Percentiles rank a stretch among this genome's conserved stretches.
Conservation (phyloP, 1,140 invertebrate genomes). For the Frieseomelitta varia region DNA sequence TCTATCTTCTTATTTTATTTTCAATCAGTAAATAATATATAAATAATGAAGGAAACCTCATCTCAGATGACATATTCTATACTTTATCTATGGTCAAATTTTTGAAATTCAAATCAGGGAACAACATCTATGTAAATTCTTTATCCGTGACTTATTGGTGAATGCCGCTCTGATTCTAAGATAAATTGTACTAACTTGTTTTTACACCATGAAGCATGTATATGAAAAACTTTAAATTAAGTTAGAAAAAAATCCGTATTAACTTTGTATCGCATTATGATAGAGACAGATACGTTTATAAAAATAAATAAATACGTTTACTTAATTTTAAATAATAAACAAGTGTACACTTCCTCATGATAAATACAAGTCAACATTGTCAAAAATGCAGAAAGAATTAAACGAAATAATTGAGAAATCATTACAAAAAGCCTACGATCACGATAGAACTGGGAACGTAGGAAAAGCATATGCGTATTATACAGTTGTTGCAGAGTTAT, state of each 20-base stretch:
- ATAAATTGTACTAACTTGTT: neutral
- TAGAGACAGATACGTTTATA: neutral
- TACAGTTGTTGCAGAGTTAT: slow-evolving; percentile 73
- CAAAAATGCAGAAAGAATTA: slow-evolving; percentile 69
- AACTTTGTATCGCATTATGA: neutral
- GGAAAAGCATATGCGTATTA: slow-evolving; percentile 79
- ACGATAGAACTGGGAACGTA: slow-evolving; percentile 68
- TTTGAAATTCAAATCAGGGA: neutral
- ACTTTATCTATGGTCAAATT: neutral
- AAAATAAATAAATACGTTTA: neutral
- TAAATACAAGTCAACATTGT: slow-evolving; percentile 1
- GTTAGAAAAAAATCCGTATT: neutral
- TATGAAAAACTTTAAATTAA: neutral
- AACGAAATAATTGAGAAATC: slow-evolving; percentile 67
- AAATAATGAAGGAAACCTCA: neutral
- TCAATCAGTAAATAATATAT: neutral
- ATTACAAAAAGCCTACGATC: slow-evolving; percentile 70
- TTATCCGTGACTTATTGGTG: neutral
- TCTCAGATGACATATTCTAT: neutral
- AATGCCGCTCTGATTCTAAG: neutral
- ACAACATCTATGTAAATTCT: neutral
- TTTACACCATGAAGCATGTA: neutral
- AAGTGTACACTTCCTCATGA: slow-evolving; percentile 14
- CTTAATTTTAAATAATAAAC: neutral
- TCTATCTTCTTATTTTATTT: neutral